A percentile compares a stretch with the other conserved stretches of the same genome.
phyloP scores from a whole-genome alignment of 2,113 vertebrate genomes.

The Malaclemys terrapin region DNA sequence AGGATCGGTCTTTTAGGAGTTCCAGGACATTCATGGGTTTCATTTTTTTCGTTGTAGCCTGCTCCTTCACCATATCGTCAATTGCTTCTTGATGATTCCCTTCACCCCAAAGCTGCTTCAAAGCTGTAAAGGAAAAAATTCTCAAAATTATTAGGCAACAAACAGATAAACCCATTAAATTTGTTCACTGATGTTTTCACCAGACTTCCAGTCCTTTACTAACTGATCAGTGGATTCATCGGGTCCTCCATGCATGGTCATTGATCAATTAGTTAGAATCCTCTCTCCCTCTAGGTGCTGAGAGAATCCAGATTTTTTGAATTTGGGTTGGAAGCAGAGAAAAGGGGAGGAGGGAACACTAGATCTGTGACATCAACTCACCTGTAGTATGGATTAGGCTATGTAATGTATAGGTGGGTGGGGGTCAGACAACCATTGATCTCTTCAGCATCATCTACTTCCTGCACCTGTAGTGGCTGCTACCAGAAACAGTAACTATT shows the following conservation, averaged over 20 bases:
- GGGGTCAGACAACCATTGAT: no score
- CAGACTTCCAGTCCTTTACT: background rate
- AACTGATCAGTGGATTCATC: background rate
- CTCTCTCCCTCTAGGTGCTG: background rate
- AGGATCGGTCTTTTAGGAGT: slow-evolving; percentile 66
- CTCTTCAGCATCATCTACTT: background rate
- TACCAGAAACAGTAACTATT: background rate
- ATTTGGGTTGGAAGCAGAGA: background rate
- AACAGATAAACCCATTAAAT: background rate
- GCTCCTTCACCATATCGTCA: slow-evolving; percentile 74
- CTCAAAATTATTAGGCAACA: background rate
- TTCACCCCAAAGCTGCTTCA: slow-evolving; percentile 78
- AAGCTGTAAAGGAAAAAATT: slow-evolving; percentile 45
- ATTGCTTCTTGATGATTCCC: slow-evolving; percentile 71
- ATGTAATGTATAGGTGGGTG: background rate
- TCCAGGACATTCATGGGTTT: slow-evolving; percentile 72
- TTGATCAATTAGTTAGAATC: background rate
- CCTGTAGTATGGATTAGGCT: background rate
- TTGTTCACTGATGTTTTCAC: background rate
- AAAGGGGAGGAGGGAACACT: background rate
- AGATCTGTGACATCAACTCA: background rate
- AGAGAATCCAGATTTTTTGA: background rate
- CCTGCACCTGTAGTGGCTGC: background rate
- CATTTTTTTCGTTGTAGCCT: slow-evolving; percentile 47
- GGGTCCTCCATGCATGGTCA: background rate